Conservation (phyloP, 1,140 invertebrate genomes). For the Platorchestia sp. region DNA sequence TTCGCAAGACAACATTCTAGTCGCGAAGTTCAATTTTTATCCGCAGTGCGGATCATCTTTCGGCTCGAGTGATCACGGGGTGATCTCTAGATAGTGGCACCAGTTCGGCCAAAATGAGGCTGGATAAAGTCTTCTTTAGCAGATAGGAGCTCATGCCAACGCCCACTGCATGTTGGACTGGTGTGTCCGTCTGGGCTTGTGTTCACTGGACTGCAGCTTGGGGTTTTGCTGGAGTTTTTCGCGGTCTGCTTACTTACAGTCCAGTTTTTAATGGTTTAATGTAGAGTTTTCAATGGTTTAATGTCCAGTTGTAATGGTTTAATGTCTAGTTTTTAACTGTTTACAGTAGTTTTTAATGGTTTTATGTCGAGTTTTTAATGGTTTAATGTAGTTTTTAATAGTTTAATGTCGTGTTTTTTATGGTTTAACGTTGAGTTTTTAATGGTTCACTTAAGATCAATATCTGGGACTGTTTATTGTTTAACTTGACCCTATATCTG, state of each 20-base stretch:
- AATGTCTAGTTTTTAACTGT: no score
- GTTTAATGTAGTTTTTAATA: no score
- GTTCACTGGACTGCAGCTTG: background rate
- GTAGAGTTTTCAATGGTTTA: no score
- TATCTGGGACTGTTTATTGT: background rate
- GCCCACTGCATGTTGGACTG: background rate
- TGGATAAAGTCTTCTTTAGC: conserved; percentile 8
- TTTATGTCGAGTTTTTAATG: no score
- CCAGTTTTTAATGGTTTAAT: no score
- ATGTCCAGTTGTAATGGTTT: no score
- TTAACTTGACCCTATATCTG: no score
- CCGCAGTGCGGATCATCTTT: background rate
- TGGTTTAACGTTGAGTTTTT: no score
- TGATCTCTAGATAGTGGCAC: background rate
- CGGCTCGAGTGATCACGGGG: background rate
- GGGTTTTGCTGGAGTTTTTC: background rate
- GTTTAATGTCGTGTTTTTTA: no score
- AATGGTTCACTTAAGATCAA: background rate
- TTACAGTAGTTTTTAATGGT: no score
- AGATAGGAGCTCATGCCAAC: background rate
- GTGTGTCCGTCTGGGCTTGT: no score
- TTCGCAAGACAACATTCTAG: background rate
- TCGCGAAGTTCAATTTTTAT: background rate
- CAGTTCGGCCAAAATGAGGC: background rate
- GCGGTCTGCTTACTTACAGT: no score